phyloP scores from a whole-genome alignment of 2,797 vertebrate species.

The Pseudochromis fuscus region DNA sequence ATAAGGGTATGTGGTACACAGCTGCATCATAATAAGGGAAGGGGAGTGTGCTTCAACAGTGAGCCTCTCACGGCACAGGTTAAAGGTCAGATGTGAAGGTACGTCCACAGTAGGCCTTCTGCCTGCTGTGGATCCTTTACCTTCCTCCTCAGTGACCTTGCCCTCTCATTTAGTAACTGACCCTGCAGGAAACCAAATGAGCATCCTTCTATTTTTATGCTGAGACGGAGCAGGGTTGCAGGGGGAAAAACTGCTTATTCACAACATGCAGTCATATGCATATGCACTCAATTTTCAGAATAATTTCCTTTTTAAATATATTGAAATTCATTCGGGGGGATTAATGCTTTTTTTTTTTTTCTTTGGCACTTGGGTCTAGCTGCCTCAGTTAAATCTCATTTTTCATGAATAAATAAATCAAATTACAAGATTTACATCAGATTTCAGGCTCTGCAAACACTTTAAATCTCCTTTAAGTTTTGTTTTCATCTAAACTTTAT shows the following conservation, averaged over 20 bases:
- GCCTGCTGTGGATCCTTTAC: slow-evolving; percentile 7
- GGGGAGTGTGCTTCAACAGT: background rate
- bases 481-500: slow-evolving; percentile 4
- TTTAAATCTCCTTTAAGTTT: background rate
- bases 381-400: slow-evolving; percentile 2
- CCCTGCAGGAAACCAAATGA: slow-evolving; percentile 4
- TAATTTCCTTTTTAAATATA: background rate
- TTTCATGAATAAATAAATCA: background rate
- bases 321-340: slow-evolving; percentile 15
- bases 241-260: background rate
- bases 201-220: slow-evolving; percentile 1
- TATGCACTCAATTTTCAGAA: background rate
- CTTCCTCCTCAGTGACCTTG: slow-evolving; percentile 49
- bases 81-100: slow-evolving; percentile 44
- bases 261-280: background rate
- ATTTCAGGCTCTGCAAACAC: slow-evolving; percentile 17
- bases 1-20: background rate
- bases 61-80: slow-evolving; percentile 26
- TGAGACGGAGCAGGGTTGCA: background rate
- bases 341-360: slow-evolving; percentile 15
- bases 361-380: background rate
- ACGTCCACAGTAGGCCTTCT: slow-evolving; percentile 4
- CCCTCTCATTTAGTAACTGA: slow-evolving; percentile 42
- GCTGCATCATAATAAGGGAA: slow-evolving; percentile 27
- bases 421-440: slow-evolving; percentile 13